phyloP scores from a whole-genome alignment of 2,888 invertebrate species.

The Dicranocentrus wangi region DNA sequence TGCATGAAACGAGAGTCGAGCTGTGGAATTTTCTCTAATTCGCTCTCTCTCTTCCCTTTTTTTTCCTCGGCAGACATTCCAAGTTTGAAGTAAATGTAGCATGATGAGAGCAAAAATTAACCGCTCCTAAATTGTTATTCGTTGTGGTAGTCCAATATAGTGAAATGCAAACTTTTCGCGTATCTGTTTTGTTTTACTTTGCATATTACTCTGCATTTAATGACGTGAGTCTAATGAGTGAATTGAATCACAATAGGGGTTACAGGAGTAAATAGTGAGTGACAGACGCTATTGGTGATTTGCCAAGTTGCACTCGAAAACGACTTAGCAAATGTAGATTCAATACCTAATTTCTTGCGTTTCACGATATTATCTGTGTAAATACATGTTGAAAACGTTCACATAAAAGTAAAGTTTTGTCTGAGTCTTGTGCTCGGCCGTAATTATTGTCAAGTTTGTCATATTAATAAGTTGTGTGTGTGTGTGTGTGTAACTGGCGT shows the following conservation, averaged over 20 bases:
- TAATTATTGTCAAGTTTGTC: constrained; percentile 16
- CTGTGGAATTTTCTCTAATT: too few relatives aligned
- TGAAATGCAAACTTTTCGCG: neutral
- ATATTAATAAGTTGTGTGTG: constrained; percentile 8
- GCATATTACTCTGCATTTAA: neutral
- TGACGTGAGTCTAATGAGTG: constrained; percentile 7
- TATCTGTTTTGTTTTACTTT: neutral
- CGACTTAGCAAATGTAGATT: neutral
- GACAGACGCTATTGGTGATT: neutral
- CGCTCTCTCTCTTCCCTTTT: too few relatives aligned
- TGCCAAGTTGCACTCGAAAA: neutral
- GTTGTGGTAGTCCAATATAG: too few relatives aligned
- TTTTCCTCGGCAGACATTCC: too few relatives aligned
- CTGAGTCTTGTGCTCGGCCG: neutral
- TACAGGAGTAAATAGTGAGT: constrained; percentile 1
- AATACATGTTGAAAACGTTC: too few relatives aligned
- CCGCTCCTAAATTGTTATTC: too few relatives aligned
- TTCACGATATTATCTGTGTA: neutral
- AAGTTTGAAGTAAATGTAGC: too few relatives aligned
- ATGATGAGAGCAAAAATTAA: too few relatives aligned
- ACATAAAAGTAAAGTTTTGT: too few relatives aligned
- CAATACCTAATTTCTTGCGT: constrained; percentile 12
- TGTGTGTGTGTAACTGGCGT: too few relatives aligned
- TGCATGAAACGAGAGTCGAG: too few relatives aligned
- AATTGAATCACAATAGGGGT: neutral